These are phyloP conservation scores for Listronotus bonariensis DNA, from an alignment of 1,140 invertebrate species.

Conservation along the genomic window DNA sequence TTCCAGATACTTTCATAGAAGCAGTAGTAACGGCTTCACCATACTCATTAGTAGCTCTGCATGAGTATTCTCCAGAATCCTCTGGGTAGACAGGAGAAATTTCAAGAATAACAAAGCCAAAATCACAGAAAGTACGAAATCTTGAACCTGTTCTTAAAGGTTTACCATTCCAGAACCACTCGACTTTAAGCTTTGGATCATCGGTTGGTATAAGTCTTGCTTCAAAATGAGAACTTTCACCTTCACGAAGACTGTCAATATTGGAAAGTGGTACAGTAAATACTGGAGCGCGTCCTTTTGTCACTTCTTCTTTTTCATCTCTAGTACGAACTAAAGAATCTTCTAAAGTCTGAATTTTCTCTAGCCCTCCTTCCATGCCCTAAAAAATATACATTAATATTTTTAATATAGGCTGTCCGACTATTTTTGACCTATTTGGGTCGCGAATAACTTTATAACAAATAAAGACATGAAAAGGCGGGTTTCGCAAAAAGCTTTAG, in stretches of 20 bases:
- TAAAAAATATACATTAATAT: constrained; percentile 51
- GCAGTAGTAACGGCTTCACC: constrained; percentile 94
- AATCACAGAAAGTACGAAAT: constrained; percentile 93
- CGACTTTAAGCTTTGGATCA: constrained; percentile 92
- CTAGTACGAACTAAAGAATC: constrained; percentile 77
- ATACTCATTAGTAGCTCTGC: constrained; percentile 85
- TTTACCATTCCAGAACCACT: constrained; percentile 95
- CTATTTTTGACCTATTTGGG: no score
- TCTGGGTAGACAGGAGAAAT: constrained; percentile 94
- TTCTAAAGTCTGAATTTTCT: constrained; percentile 92
- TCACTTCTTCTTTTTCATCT: constrained; percentile 72
- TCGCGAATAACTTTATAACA: no score
- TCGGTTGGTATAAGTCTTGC: constrained; percentile 89
- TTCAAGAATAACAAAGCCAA: constrained; percentile 92
- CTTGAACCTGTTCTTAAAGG: constrained; percentile 85
- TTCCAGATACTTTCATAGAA: constrained; percentile 87
- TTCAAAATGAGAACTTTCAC: constrained; percentile 94
- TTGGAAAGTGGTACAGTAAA: constrained; percentile 90
- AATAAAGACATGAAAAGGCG: no score
- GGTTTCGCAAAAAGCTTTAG: no score
- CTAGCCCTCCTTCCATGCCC: constrained; percentile 90
- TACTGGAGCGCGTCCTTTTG: constrained; percentile 80
- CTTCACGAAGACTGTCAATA: constrained; percentile 82
- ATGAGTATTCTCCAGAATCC: constrained; percentile 92
- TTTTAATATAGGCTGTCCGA: no score